phyloP scores from a whole-genome alignment of 1,140 invertebrate species.

The Drosophila repletoides region DNA sequence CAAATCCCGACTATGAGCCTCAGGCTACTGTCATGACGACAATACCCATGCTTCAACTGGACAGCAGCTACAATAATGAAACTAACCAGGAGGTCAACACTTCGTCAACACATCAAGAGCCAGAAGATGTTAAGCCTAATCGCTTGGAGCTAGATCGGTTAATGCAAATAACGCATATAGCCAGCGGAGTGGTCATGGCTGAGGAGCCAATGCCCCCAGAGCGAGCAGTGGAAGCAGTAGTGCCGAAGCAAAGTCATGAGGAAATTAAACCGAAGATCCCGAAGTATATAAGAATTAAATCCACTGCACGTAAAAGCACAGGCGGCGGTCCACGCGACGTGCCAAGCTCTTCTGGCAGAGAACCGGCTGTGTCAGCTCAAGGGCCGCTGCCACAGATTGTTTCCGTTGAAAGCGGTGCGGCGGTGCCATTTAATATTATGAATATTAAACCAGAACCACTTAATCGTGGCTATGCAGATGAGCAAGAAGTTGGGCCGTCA shows the following conservation, averaged over 20 bases:
- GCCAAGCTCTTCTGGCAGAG: background rate
- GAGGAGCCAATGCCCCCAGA: conserved; percentile 51
- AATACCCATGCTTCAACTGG: conserved; percentile 69
- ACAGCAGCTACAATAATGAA: conserved; percentile 36
- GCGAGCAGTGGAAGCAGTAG: conserved; percentile 39
- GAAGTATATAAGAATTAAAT: conserved; percentile 6
- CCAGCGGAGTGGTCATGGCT: conserved; percentile 65
- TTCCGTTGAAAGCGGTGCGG: conserved; percentile 50
- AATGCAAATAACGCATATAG: conserved; percentile 65
- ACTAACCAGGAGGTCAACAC: background rate
- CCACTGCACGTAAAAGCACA: conserved; percentile 64
- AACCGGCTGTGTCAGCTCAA: background rate
- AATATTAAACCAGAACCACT: conserved; percentile 67
- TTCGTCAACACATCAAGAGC: background rate
- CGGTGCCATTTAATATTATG: conserved; percentile 34
- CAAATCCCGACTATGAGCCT: conserved; percentile 17
- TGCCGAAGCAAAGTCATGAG: conserved; percentile 2
- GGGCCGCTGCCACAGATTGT: conserved; percentile 57
- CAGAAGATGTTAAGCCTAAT: conserved; percentile 71
- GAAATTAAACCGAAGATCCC: background rate
- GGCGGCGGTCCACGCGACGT: conserved; percentile 8
- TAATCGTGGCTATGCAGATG: conserved; percentile 57
- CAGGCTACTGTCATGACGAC: conserved; percentile 68
- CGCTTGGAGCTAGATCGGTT: conserved; percentile 68
- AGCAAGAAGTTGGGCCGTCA: background rate